Conservation (phyloP, 2,113 vertebrate genomes). For the Mesocricetus auratus region DNA sequence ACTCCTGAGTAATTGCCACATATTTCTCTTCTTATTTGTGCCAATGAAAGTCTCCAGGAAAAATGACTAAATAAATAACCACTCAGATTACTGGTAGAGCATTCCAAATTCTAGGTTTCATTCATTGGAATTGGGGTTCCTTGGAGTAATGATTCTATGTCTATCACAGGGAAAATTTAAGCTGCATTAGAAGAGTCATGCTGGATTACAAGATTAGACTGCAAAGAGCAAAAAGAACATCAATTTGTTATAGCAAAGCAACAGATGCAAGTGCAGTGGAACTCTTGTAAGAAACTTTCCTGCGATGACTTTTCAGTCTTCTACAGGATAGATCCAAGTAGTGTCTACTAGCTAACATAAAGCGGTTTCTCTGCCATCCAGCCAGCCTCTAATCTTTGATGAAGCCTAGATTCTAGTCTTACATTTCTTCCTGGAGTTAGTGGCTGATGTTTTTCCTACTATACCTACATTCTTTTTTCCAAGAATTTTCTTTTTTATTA, state of each 20-base stretch:
- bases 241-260: background rate
- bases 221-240: background rate
- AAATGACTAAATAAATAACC: background rate
- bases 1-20: background rate
- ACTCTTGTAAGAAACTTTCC: background rate
- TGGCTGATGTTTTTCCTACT: background rate
- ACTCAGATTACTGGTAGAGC: background rate
- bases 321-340: background rate
- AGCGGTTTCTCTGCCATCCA: background rate
- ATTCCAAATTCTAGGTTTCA: background rate
- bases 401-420: background rate
- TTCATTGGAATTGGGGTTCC: background rate
- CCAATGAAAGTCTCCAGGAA: background rate
- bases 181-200: background rate
- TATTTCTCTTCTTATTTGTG: background rate
- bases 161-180: background rate
- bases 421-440: background rate
- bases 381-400: rapidly evolving
- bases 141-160: background rate
- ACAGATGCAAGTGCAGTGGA: background rate
- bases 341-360: background rate
- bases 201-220: background rate
- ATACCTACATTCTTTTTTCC: background rate
- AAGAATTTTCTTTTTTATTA: background rate
- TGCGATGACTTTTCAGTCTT: background rate